Conservation (phyloP, 2,113 vertebrate genomes). For the Uria lomvia region DNA sequence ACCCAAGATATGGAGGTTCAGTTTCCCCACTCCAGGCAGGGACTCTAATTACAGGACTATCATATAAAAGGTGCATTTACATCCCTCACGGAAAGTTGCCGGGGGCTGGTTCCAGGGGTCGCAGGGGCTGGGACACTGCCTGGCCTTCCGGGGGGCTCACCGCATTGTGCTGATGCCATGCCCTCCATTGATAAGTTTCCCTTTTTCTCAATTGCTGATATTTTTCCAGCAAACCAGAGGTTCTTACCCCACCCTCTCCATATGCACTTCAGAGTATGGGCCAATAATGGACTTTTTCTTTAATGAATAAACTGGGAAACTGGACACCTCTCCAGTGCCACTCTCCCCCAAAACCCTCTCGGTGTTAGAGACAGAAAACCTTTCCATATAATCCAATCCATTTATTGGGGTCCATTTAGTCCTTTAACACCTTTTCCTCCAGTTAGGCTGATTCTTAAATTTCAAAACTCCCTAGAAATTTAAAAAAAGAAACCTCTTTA, state of each 20-base stretch:
- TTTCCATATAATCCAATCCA: neutral
- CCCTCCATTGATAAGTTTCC: neutral
- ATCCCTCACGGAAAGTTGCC: rapidly evolving
- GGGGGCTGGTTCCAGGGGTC: neutral
- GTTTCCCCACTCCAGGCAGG: neutral
- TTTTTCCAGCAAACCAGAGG: neutral
- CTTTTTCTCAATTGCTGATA: neutral
- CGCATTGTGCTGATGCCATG: rapidly evolving
- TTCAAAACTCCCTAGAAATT: neutral
- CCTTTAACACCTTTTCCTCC: neutral
- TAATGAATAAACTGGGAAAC: neutral
- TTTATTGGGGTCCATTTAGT: neutral
- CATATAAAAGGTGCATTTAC: neutral
- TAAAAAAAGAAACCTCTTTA: neutral
- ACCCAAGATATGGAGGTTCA: rapidly evolving
- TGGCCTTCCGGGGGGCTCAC: rapidly evolving
- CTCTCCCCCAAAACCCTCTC: neutral
- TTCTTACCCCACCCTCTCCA: neutral
- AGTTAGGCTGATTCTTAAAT: neutral
- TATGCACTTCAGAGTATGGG: neutral
- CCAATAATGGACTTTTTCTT: neutral
- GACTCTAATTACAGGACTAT: neutral
- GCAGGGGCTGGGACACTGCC: neutral
- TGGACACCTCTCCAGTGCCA: neutral
- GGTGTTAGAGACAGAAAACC: neutral